phyloP scores from a whole-genome alignment of 1,140 invertebrate species.

The Sinella curviseta region DNA sequence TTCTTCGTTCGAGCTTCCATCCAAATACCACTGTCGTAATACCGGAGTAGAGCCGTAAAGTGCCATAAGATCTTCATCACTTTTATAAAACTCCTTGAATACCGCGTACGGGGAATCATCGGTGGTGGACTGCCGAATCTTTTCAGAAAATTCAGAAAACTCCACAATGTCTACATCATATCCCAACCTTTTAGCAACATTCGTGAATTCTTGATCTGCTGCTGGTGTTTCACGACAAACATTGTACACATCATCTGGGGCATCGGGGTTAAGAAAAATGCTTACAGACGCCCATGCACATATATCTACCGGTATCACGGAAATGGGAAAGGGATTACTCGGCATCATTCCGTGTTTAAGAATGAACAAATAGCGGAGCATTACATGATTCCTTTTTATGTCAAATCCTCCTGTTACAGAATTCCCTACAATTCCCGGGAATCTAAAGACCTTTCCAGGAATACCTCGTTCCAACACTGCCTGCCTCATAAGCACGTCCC shows the following conservation, averaged over 20 bases:
- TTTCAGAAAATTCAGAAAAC: not conserved
- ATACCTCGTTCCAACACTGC: not conserved
- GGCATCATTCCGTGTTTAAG: not conserved
- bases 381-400: not conserved
- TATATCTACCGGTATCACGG: not conserved
- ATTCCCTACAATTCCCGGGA: not conserved
- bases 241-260: not conserved
- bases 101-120: not conserved
- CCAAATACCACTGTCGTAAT: not conserved
- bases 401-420: not conserved
- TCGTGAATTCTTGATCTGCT: not conserved
- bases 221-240: not conserved
- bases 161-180: not conserved
- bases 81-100: not conserved
- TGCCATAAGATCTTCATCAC: not conserved
- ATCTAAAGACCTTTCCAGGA: slow-evolving; percentile 1
- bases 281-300: not conserved
- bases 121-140: not conserved
- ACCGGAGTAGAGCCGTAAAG: not conserved
- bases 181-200: not conserved
- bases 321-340: not conserved
- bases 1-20: not conserved
- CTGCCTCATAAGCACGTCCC: not conserved
- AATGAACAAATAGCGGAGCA: not conserved
- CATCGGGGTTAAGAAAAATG: not conserved